Percentiles rank a stretch among this genome's conserved stretches.
Conservation (phyloP, 2,888 invertebrate genomes). For the Epinotia nisella region DNA sequence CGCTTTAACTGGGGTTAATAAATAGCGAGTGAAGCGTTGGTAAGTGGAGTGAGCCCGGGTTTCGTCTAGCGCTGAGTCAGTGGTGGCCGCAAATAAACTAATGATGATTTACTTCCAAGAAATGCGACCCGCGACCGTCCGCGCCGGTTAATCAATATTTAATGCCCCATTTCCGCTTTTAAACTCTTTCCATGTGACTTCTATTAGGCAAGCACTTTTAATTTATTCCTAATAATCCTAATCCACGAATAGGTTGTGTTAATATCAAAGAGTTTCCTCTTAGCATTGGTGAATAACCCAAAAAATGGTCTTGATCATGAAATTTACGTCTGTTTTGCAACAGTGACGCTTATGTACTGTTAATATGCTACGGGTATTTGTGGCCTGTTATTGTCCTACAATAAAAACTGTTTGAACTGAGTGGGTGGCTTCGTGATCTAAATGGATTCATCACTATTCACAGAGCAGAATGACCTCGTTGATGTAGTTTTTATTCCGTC, state of each 20-base stretch:
- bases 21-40: conserved; percentile 40
- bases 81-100: conserved; percentile 51
- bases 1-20: conserved; percentile 39
- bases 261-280: conserved; percentile 1
- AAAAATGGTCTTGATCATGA: conserved; percentile 12
- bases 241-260: conserved; percentile 23
- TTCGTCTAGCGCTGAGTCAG: conserved; percentile 45
- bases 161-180: conserved; percentile 56
- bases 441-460: conserved; percentile 51
- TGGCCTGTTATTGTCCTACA: conserved; percentile 55
- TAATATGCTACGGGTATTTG: conserved; percentile 56
- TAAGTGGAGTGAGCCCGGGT: conserved; percentile 38
- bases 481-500: conserved; percentile 59
- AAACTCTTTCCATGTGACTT: conserved; percentile 48
- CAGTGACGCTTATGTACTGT: conserved; percentile 32
- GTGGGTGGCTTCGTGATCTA: conserved; percentile 47
- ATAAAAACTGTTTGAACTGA: conserved; percentile 49
- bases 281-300: neutral
- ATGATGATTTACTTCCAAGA: conserved; percentile 54
- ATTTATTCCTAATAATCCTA: conserved; percentile 26
- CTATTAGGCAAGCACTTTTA: conserved; percentile 31
- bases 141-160: conserved; percentile 57
- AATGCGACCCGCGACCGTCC: conserved; percentile 48
- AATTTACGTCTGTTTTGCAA: conserved; percentile 41
- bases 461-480: conserved; percentile 60